Base-by-base conservation (phyloP, 2,113 vertebrate genomes). In the Pelodiscus sinensis region DNA sequence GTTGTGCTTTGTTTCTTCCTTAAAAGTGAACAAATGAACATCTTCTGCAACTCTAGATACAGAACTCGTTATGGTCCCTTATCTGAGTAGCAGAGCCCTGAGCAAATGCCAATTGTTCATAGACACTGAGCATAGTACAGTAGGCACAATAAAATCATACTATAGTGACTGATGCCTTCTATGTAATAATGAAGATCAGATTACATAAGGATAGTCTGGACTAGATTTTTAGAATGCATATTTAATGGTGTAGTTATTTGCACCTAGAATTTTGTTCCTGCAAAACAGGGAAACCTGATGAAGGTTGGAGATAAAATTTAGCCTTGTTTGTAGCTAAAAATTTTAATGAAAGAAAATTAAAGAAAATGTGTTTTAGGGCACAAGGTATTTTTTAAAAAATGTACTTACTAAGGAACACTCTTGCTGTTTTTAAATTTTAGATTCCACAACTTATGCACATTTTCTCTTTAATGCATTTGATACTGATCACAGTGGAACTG, bases 391-490 rank as follows among this genome's bases (percentile, higher is more conserved):
- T 71, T 77, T 25, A 14, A 50, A 14, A 44, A 77, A 50, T 77
- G 44, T 27, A 82, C 50, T 94, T 86, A 93, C 27, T 78, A 19
- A 79, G 6, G 54, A 55, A 54, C 24, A 25, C 68, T 86, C 89
- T 78, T 86, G 88, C 44, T 92, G 22, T 82, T 96, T 85, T 97
- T 96, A 82, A 91, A 91, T 98, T 97, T 55, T 95, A 99, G 99
- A 99, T 97, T 99, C 99, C 18, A 99, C 99, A 25, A 99, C 98
- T 21, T 99, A 99, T 14, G 99, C 99, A 90, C 99, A 99, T 92
- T 99, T 99, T 98, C 98, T 99, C 91, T 99, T 99, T 98, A 99
- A 99, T 73, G 99, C 99, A 14, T 99, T 99, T 56, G 99, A 99
- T 97, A 99, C 99, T 10, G 99, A 99, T 97, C 99, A 99, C 97